phyloP scores from a whole-genome alignment of 1,140 invertebrate species.

The Drosophila ananassae region DNA sequence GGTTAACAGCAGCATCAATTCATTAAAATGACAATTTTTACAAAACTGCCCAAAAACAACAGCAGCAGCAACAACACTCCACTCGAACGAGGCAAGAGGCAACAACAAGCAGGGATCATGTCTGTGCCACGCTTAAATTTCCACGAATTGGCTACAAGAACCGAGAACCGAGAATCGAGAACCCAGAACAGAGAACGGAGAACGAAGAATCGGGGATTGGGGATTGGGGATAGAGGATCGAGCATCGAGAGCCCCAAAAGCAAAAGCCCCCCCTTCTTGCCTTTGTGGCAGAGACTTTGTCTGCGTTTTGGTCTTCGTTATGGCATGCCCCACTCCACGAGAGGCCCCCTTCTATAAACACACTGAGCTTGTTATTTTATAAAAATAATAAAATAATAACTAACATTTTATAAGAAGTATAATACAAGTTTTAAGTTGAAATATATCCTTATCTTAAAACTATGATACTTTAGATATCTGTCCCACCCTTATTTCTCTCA shows the following conservation, averaged over 20 bases:
- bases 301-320: slow-evolving; percentile 44
- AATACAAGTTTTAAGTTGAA: no score
- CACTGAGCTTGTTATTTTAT: neutral
- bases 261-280: slow-evolving; percentile 21
- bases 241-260: slow-evolving; percentile 5
- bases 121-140: slow-evolving; percentile 82
- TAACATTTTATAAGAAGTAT: no score
- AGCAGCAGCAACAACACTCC: slow-evolving; percentile 51
- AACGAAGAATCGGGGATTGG: slow-evolving; percentile 13
- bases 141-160: slow-evolving; percentile 82
- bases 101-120: slow-evolving; percentile 77
- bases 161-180: slow-evolving; percentile 40
- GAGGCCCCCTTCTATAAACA: slow-evolving; percentile 1
- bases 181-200: slow-evolving; percentile 23
- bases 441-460: no score
- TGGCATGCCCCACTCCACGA: slow-evolving; percentile 24
- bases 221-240: slow-evolving; percentile 6
- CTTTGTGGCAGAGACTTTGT: slow-evolving; percentile 37
- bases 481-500: neutral
- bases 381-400: no score
- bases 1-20: slow-evolving; percentile 82
- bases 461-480: neutral
- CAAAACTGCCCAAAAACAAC: slow-evolving; percentile 81
- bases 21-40: slow-evolving; percentile 83
- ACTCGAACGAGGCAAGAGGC: slow-evolving; percentile 25